Base-by-base conservation (phyloP, 2,113 vertebrate genomes). In the Euleptes europaea region DNA sequence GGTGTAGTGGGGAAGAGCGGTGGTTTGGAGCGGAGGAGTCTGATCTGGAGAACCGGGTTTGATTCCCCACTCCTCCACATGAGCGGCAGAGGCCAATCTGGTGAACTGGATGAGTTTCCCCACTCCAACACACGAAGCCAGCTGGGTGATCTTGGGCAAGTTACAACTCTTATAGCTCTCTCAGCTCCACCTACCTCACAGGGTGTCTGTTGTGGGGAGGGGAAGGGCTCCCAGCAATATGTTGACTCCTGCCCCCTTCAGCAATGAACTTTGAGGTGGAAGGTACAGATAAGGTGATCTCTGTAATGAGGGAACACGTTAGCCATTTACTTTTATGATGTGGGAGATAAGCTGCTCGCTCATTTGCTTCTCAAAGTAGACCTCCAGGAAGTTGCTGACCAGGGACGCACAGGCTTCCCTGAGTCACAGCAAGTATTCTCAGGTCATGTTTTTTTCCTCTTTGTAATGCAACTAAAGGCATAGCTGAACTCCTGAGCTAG, bases 401-500 rank as follows among this genome's bases (percentile, higher is more conserved):
- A 44, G 11, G 23, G 23, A 73, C 28, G 5, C 28, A 47, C 23
- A 74, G 12, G 28, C 42, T 31, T 11, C 42, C 19, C 2, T 35
- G 51, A 2, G 28, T 38, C 63, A 38, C 65, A 44, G 28, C 86
- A 71, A 28, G 42, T 83, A 54, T 38, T 13, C 82, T 31, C 66
- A 2, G 0, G 23, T 81, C 72, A 54, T 83, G n/a, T 85, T 83
- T 0, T 0, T 4, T 8, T 35, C 13, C 38, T 28, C 40, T 67
- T 67, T 17, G 31, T 77, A 33, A 4, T 3, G 11, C 35, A 89
- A 84, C 88, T 90, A 76, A 83, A 84, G 85, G n/a, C 44, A 11
- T 89, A 90, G 82, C 89, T 90, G 75, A 94, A 83, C 51, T 57
- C 8, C 54, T n/a, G 11, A 87, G 84, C 42, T 88, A 82, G 92